These are phyloP conservation scores for Gonocerus acuteangulatus DNA, from an alignment of 2,888 invertebrate genomes.

Conservation along the genomic window DNA sequence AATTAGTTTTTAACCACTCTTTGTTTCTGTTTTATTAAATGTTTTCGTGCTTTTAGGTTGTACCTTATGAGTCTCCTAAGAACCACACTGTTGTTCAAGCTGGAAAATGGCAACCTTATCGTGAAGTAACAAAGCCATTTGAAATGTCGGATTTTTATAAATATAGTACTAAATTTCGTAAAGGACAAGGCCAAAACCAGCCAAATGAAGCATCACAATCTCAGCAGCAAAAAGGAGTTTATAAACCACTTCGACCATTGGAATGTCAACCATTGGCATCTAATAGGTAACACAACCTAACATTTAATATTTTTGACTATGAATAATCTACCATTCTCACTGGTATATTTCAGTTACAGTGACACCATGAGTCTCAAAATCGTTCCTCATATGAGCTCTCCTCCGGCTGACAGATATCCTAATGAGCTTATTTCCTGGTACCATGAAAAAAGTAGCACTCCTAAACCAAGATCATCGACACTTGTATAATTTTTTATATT, in stretches of 20 bases:
- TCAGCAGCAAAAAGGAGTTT: constrained; percentile 43
- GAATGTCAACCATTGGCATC: constrained; percentile 45
- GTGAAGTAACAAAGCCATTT: constrained; percentile 92
- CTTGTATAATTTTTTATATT: constrained; percentile 26
- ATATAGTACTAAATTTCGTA: constrained; percentile 85
- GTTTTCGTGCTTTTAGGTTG: no score
- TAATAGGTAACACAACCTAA: constrained; percentile 2
- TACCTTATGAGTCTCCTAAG: constrained; percentile 67
- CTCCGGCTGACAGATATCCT: constrained; percentile 46
- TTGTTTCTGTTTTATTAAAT: no score
- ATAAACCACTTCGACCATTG: constrained; percentile 48
- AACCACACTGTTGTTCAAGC: constrained; percentile 79
- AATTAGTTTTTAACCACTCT: no score
- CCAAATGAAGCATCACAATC: neutral
- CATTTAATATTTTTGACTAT: neutral
- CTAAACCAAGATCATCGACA: constrained; percentile 36
- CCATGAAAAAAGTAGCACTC: constrained; percentile 41
- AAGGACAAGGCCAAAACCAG: constrained; percentile 17
- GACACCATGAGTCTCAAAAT: constrained; percentile 38
- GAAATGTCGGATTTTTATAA: constrained; percentile 98
- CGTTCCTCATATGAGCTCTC: constrained; percentile 40
- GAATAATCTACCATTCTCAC: constrained; percentile 26
- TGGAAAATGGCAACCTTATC: constrained; percentile 81
- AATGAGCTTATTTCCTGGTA: constrained; percentile 54
- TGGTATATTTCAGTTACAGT: constrained; percentile 38